These are phyloP conservation scores for Protonibea diacanthus DNA, from an alignment of 2,797 vertebrate species.

Conservation along the genomic window DNA sequence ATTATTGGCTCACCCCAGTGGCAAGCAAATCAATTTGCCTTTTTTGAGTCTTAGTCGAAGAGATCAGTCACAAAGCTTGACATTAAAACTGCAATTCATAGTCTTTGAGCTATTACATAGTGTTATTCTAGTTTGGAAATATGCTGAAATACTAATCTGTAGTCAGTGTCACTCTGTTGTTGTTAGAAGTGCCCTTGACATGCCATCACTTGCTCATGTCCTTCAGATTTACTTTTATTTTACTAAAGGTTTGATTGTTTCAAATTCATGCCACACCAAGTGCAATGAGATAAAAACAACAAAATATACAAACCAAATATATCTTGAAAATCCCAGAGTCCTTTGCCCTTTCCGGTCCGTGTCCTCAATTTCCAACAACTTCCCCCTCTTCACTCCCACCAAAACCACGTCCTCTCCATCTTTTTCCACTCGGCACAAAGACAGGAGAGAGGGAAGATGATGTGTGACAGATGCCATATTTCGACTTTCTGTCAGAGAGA, in stretches of 20 bases:
- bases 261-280: not conserved
- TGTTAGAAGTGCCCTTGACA: not conserved
- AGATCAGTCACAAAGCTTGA: slow-evolving; percentile 6
- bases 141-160: not conserved
- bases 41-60: slow-evolving; percentile 3
- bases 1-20: slow-evolving; percentile 33
- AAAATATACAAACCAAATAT: slow-evolving; percentile 13
- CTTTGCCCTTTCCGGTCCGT: slow-evolving; percentile 63
- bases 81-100: not conserved
- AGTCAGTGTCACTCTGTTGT: not conserved
- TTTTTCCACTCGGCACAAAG: slow-evolving; percentile 80
- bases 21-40: slow-evolving; percentile 27
- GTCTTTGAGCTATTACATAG: not conserved
- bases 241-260: slow-evolving; percentile 8
- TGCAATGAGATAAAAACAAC: slow-evolving; percentile 13
- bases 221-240: not conserved
- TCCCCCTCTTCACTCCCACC: slow-evolving; percentile 66
- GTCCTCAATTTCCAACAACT: slow-evolving; percentile 71
- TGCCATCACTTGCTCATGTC: not conserved
- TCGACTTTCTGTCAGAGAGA: slow-evolving; percentile 90
- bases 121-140: not conserved
- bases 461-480: slow-evolving; percentile 90
- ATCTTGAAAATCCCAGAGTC: slow-evolving; percentile 46
- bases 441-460: slow-evolving; percentile 87
- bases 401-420: slow-evolving; percentile 69